Conservation (phyloP, 2,888 invertebrate genomes). For the Spodoptera picta region DNA sequence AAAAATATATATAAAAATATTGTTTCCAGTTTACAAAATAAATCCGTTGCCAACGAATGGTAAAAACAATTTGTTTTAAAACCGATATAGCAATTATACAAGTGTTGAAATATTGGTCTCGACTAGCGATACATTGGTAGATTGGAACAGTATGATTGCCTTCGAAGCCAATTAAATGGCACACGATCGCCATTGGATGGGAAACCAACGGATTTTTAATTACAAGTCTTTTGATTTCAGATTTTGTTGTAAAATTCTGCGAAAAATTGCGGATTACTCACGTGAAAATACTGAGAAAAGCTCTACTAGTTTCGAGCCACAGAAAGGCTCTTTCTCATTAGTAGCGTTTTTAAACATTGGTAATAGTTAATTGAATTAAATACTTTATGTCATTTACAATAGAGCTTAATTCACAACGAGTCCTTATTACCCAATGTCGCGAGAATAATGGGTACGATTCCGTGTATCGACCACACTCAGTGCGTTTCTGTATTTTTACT, state of each 20-base stretch:
- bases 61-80: conserved; percentile 50
- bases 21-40: too few relatives aligned
- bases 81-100: conserved; percentile 43
- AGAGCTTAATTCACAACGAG: conserved; percentile 21
- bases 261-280: too few relatives aligned
- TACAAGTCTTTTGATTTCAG: conserved; percentile 6
- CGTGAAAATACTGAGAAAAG: too few relatives aligned
- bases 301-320: too few relatives aligned
- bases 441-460: conserved; percentile 25
- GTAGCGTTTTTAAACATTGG: too few relatives aligned
- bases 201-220: conserved; percentile 44
- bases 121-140: conserved; percentile 26
- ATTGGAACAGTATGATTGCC: conserved; percentile 41
- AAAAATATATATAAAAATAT: too few relatives aligned
- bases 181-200: conserved; percentile 20
- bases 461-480: conserved; percentile 26
- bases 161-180: conserved; percentile 38
- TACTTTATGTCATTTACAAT: conserved; percentile 3
- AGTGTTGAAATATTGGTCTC: conserved; percentile 55
- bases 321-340: too few relatives aligned
- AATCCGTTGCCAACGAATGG: conserved; percentile 15
- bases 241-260: too few relatives aligned
- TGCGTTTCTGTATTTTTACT: conserved; percentile 23
- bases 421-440: conserved; percentile 20
- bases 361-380: conserved; percentile 6